Base-by-base conservation (phyloP, 2,113 vertebrate genomes). In the Chloroceryle aenea region DNA sequence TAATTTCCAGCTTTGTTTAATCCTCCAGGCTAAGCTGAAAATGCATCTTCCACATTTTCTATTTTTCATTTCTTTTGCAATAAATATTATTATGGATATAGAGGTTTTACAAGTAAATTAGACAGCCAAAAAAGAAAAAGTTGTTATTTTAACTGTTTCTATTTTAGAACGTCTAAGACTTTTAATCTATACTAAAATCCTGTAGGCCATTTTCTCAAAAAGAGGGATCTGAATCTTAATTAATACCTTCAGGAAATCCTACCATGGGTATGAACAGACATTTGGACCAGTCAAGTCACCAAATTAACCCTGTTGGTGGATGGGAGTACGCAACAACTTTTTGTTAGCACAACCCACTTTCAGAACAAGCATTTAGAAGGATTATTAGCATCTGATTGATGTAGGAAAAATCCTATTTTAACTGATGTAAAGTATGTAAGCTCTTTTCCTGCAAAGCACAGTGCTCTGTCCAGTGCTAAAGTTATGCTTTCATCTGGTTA, bases 401-500 rank as follows among this genome's bases (percentile, higher is more conserved):
- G 87, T 78, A 95, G 77, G 90, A 95, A 95, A 93, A 92, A 90
- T 80, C 91, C 77, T 89, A 87, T 80, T 74, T 81, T 87, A 93
- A 85, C 80, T 77, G 74, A 61, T 26, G 80, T 81, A 5, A 79
- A 76, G 95, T 84, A 84, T 95, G 79, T 82, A 59, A 86, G 90
- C 85, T 88, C 80, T 83, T 97, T 95, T 68, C 93, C 88, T 80
- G 87, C 88, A 91, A 95, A 93, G 94, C 94, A 79, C 90, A 92
- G 90, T n/a, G 94, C 96, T 97, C 97, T 95, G 76, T 96, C 98
- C 98, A 97, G 98, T 87, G 95, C 98, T 98, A 97, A 98, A 98
- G 99, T 98, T 98, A 98, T 98, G 98, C 99, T 99, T 99, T 99
- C 99, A 99, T 99, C 99, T 99, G 99, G 99, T 99, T 99, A 99